Evolutionary conservation across 2,888 invertebrate genomes (phyloP).

Genomic region (Acanthosepion pharaonis): DNA sequence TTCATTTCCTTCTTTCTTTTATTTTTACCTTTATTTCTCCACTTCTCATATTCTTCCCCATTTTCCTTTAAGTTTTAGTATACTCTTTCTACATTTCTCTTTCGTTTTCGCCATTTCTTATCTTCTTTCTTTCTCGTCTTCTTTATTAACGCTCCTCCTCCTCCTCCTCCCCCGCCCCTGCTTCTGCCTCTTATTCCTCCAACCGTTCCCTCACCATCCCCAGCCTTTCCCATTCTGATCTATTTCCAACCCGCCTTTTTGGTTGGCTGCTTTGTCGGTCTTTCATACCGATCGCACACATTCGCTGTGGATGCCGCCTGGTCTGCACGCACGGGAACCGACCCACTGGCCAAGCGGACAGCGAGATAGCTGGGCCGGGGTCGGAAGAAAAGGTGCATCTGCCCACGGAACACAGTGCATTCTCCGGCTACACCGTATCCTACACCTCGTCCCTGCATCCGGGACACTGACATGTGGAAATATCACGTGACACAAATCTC

Average conservation of each 20-base stretch:
- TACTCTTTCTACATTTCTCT: too few relatives aligned
- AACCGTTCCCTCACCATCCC: neutral
- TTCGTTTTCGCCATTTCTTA: neutral
- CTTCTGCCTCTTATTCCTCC: neutral
- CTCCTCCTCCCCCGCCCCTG: neutral
- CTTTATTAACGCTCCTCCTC: neutral
- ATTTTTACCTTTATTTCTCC: neutral
- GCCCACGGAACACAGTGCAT: neutral
- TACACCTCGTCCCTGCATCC: neutral
- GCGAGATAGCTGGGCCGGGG: neutral
- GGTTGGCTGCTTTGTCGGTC: constrained; percentile 33
- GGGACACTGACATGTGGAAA: constrained; percentile 11
- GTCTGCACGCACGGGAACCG: neutral
- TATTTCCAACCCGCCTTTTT: constrained; percentile 8
- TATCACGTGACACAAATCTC: constrained; percentile 10
- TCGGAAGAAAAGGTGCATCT: neutral
- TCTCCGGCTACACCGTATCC: neutral
- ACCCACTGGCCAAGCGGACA: neutral
- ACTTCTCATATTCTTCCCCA: neutral
- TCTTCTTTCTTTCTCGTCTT: neutral
- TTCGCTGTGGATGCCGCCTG: neutral
- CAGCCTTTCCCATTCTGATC: neutral
- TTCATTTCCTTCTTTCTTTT: neutral
- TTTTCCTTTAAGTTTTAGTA: neutral
- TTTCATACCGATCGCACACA: neutral